These are phyloP conservation scores for Hypomecis punctinalis DNA, from an alignment of 2,888 invertebrate genomes.

Conservation along the genomic window DNA sequence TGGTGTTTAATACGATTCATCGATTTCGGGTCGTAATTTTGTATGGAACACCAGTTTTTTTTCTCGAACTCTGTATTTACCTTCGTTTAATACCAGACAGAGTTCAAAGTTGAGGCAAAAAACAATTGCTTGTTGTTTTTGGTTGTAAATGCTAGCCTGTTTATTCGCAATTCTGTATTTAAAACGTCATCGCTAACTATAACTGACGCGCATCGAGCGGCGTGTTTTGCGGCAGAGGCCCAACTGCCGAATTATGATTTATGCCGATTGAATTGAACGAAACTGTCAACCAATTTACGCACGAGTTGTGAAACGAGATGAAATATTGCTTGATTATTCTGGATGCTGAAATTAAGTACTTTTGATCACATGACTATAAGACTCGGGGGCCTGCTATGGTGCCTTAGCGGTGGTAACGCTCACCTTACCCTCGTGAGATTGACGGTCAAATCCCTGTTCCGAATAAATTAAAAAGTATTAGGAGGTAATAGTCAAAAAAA, in stretches of 20 bases:
- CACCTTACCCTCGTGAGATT: too few relatives aligned
- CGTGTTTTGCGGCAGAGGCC: slow-evolving; percentile 43
- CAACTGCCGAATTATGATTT: slow-evolving; percentile 51
- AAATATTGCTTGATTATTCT: slow-evolving; percentile 31
- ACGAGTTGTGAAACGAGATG: slow-evolving; percentile 39
- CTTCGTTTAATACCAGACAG: too few relatives aligned
- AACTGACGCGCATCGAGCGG: slow-evolving; percentile 28
- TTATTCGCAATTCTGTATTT: slow-evolving; percentile 22
- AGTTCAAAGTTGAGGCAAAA: too few relatives aligned
- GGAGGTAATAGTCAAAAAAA: too few relatives aligned
- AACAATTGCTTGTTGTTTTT: not conserved
- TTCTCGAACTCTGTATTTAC: too few relatives aligned
- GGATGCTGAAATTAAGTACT: slow-evolving; percentile 5
- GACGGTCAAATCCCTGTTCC: too few relatives aligned
- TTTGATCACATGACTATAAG: not conserved
- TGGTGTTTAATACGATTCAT: too few relatives aligned
- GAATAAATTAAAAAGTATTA: too few relatives aligned
- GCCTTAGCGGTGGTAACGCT: too few relatives aligned
- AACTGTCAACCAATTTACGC: slow-evolving; percentile 47
- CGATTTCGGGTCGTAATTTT: too few relatives aligned
- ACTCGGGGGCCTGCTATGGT: too few relatives aligned
- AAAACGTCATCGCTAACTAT: slow-evolving; percentile 27
- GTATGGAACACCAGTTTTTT: too few relatives aligned
- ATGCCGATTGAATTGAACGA: slow-evolving; percentile 48
- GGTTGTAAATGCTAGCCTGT: slow-evolving; percentile 3